Base-by-base conservation (phyloP, 1,140 invertebrate species). In the Nymphalis io region DNA sequence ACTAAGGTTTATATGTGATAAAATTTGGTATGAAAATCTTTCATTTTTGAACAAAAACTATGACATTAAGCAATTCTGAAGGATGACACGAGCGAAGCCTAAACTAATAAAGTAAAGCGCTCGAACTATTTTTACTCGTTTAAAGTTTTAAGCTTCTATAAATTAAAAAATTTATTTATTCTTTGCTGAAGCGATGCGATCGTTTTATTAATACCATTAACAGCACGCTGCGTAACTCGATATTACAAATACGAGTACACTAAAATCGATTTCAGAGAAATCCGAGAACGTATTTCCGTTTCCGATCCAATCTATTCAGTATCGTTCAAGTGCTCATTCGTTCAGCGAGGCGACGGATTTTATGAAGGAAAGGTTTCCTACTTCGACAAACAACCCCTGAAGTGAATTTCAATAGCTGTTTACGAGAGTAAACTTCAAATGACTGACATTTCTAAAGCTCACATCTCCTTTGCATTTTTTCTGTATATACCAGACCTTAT, bases 281-380 rank as follows among this genome's bases (percentile, higher is more conserved):
- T 55, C 59, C 58, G 55, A 70, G 68, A 76, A 72, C 73, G 70
- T 70, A 76, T 79, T 75, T 74, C 75, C 77, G 75, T 59, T 59
- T 53, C 57, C 39, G 55, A 66, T 66, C 42, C 64, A 66, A 66
- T 66, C 64, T 66, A 58, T 66, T 66, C 51, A 59, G 55, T 38
- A 48, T 40, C 64, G 64, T 59, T 66, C 51, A 66, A 66, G 64
- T 66, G 64, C 39, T 57, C 44, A 46, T 42, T 42, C 60, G 51
- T 44, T 61, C 44, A 62, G 64, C 55, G 21, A 38, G 53, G 55
- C 55, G 57, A 13, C 53, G 48, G 64, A 33, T 66, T 66, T 66
- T 55, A 55, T 66, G 64, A 66, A 58, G 64, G 64, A 40, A 59
- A 66, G 64, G 55, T 59, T 66, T 66, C 48, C 51, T 55, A 55